phyloP scores from a whole-genome alignment of 2,888 invertebrate species.

The Nemurella pictetii region DNA sequence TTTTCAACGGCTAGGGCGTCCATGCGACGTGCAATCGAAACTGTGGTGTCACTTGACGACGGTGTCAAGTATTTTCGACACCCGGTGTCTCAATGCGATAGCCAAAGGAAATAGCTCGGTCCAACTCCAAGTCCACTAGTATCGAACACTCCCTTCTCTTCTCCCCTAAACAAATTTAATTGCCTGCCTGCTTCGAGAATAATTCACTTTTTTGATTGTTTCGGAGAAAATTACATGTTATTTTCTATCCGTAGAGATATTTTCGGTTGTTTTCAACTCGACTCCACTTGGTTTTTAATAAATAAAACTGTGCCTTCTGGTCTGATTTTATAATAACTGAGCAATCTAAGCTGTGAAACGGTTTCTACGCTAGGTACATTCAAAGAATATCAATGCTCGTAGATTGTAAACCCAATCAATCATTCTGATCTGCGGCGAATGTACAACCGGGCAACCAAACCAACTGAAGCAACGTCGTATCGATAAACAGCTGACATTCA shows the following conservation, averaged over 20 bases:
- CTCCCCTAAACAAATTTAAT: background rate
- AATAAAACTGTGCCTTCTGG: background rate
- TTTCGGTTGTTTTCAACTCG: slow-evolving; percentile 4
- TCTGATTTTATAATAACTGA: background rate
- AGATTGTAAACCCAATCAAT: background rate
- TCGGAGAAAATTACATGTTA: slow-evolving; percentile 12
- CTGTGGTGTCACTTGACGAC: too few species aligned
- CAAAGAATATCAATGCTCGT: background rate
- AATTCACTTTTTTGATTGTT: slow-evolving; percentile 11
- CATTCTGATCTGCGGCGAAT: too few species aligned
- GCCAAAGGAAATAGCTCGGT: background rate
- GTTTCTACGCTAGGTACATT: background rate
- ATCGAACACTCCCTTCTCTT: background rate
- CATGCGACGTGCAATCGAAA: too few species aligned
- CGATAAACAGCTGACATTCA: background rate
- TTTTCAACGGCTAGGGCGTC: too few species aligned
- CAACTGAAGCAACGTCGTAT: too few species aligned
- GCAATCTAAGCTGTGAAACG: background rate
- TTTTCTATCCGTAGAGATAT: background rate
- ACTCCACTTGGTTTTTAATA: background rate
- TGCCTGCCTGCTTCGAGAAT: slow-evolving; percentile 7
- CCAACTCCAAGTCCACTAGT: background rate
- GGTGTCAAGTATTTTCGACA: background rate
- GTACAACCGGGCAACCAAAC: too few species aligned
- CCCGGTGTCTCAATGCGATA: background rate